These are phyloP conservation scores for Episyrphus balteatus DNA, from an alignment of 1,140 invertebrate genomes.

Conservation along the genomic window DNA sequence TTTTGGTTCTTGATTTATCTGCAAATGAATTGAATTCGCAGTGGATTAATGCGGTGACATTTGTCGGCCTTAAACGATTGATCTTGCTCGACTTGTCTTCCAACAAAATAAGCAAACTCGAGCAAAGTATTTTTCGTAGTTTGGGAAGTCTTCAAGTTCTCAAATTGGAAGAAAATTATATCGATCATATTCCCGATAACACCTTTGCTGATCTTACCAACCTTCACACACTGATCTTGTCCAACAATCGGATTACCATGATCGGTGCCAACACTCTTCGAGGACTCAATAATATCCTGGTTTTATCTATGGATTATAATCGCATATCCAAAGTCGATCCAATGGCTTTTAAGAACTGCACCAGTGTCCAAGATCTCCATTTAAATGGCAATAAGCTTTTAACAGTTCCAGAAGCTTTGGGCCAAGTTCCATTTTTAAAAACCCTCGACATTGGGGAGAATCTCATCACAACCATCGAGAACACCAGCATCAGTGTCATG, in stretches of 20 bases:
- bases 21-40: slow-evolving; percentile 75
- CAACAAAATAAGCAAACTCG: slow-evolving; percentile 68
- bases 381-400: slow-evolving; percentile 77
- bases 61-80: slow-evolving; percentile 67
- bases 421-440: slow-evolving; percentile 66
- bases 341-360: slow-evolving; percentile 72
- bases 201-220: slow-evolving; percentile 70
- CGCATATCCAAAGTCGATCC: slow-evolving; percentile 62
- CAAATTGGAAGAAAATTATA: slow-evolving; percentile 69
- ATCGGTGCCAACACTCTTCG: slow-evolving; percentile 68
- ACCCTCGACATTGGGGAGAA: slow-evolving; percentile 84
- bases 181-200: slow-evolving; percentile 68
- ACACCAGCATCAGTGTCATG: slow-evolving; percentile 68
- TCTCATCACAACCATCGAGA: slow-evolving; percentile 69
- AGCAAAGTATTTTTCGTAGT: slow-evolving; percentile 67
- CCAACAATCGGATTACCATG: slow-evolving; percentile 69
- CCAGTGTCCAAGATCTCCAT: slow-evolving; percentile 75
- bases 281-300: slow-evolving; percentile 62
- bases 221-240: slow-evolving; percentile 74
- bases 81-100: slow-evolving; percentile 70
- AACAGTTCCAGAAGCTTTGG: slow-evolving; percentile 72
- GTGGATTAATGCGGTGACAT: slow-evolving; percentile 80
- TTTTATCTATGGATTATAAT: slow-evolving; percentile 78
- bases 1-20: slow-evolving; percentile 73
- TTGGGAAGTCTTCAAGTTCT: slow-evolving; percentile 71